Percentiles rank a stretch among this genome's conserved stretches.
phyloP scores from a whole-genome alignment of 2,113 vertebrate species.

The Ranitomeya imitator region DNA sequence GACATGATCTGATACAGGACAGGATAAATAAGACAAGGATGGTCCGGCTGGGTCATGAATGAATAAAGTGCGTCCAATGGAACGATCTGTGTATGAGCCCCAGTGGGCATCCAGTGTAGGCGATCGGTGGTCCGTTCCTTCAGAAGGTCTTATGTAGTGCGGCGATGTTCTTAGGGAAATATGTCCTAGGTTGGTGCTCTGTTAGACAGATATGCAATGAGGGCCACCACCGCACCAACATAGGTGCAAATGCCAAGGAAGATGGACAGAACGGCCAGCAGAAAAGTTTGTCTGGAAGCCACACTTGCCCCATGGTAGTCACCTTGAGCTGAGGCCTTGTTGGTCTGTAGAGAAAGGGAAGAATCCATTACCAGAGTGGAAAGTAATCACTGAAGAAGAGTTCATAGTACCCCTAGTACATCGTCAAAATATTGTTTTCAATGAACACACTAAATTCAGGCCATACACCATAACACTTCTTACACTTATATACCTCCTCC shows the following conservation, averaged over 20 bases:
- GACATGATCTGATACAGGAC: neutral
- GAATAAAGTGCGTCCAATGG: neutral
- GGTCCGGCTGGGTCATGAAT: neutral
- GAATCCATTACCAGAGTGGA: constrained; percentile 2
- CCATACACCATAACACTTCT: too few relatives aligned
- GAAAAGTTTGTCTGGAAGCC: constrained; percentile 82
- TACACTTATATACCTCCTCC: too few relatives aligned
- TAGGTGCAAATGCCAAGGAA: constrained; percentile 85
- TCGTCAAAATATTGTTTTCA: too few relatives aligned
- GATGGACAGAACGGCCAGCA: constrained; percentile 84
- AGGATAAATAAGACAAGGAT: neutral
- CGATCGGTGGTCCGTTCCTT: neutral
- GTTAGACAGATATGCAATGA: constrained; percentile 85
- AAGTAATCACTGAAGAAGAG: neutral
- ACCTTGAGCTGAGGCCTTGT: constrained; percentile 84
- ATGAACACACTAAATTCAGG: too few relatives aligned
- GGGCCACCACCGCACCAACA: constrained; percentile 78
- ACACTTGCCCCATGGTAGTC: constrained; percentile 80
- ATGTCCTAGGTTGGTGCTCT: constrained; percentile 70
- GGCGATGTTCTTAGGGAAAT: neutral
- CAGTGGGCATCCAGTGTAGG: neutral
- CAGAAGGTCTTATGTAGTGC: neutral
- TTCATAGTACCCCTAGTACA: too few relatives aligned
- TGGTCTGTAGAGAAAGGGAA: constrained; percentile 73
- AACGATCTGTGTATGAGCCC: neutral